Evolutionary conservation across 2,113 vertebrate genomes (phyloP), one percentile per base, ranked within the genome.

Genomic region (Anarrhichthys ocellatus): DNA sequence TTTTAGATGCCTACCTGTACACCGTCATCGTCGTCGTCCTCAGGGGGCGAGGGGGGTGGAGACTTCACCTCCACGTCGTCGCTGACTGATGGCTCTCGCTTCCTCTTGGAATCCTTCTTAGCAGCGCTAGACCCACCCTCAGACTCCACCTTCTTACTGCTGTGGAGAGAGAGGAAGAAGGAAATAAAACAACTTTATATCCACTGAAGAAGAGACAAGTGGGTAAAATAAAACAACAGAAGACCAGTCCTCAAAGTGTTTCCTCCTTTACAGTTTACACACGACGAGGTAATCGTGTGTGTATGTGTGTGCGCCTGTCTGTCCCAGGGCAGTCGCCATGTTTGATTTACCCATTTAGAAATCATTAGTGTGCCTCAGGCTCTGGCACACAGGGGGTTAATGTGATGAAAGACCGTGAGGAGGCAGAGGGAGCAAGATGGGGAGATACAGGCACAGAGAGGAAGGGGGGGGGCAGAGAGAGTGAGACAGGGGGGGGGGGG

Each of bases 41-140:
- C 94, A 29, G 89, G 91, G 13, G 91, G 81, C 38, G 94, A 94
- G 24, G 85, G 88, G 29, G 96, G 96, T 1, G 97, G 96, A 32
- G 97, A 96, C 95, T 97, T 99, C 78, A 91, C 89, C 85, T 98
- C 98, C 89, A 96, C 95, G 74, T 99, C 97, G 6, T 97, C 96
- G 24, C 95, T 95, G 93, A 96, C 94, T 24, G 97, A 97, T 66
- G 94, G 94, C 95, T 99, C 97, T 86, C 95, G 92, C 92, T 98
- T 99, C 91, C 96, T 96, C 94, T 98, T 99, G 85, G 95, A 95
- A 85, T 96, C 96, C 91, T 99, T 99, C 93, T 98, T 99, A 95
- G 96, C 97, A 70, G 96, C 96, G 18, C 93, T 94, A 90, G 95
- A 88, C 87, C 93, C 96, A 34, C 91, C 93, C 91, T 98, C 97